Base-by-base conservation (phyloP, 2,113 vertebrate species). In the Lepus europaeus region DNA sequence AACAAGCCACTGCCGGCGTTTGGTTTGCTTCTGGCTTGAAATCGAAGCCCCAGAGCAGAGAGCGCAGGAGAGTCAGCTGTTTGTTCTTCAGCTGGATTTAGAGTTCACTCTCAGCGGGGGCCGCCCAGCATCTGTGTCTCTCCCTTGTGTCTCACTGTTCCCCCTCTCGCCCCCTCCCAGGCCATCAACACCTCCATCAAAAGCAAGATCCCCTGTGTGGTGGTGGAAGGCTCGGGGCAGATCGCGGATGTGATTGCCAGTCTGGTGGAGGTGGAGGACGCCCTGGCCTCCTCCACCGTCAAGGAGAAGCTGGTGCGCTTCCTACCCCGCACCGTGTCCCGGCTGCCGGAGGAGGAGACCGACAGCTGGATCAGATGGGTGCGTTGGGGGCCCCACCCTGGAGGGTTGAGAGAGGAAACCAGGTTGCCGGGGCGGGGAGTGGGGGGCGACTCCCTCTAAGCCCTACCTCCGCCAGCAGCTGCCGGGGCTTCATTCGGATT, bases 191-290 rank as follows among this genome's bases (percentile, higher is more conserved):
- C 98, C 33, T 98, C 98, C 53, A 95, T 99, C 97, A 99, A 98
- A 91, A 99, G 98, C 80, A 99, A 98, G 95, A 99, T 99, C 4
- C 98, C 98, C 2, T 99, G 98, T 0, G 98, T 99, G n/a, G 98
- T 99, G 73, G 98, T 99, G 82, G 98, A 99, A 45, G 98, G 98
- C 82, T 99, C 98, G 0, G 98, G 98, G 2, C 98, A 98, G 83
- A 98, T 98, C 0, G 98, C 98, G 0, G 98, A 99, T 1, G 98
- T 98, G 45, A 98, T 99, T 0, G 98, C 98, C 0, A 98, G 98
- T 93, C 90, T 99, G 89, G 68, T 98, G 95, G 98, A 98, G 76
- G 68, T 95, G 59, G 98, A 98, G 87, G 98, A 98, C 1, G 63
- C 79, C 33, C 92, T 97, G 20, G 97, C 98, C 0, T 98, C 98